Evolutionary conservation across 1,140 invertebrate species (phyloP), one percentile per base, ranked within the genome.

Genomic region (Branchinecta lynchi): DNA sequence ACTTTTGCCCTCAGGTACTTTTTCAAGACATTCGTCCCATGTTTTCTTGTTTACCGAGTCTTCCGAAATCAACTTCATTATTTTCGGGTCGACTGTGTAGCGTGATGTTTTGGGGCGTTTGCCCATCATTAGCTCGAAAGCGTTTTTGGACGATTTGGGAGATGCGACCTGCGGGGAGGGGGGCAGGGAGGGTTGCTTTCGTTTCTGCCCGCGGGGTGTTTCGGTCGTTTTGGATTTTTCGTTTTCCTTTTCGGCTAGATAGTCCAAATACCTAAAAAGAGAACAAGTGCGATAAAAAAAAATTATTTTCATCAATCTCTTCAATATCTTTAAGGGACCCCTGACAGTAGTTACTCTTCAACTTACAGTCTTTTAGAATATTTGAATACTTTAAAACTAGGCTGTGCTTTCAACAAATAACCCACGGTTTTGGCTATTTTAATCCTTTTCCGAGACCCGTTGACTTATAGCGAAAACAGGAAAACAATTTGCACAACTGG

Each of bases 1-100:
- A 60, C 12, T 60, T 60, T 20, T 60, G 71, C 84, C 77, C 75
- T 81, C 69, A 67, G 76, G 68, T 73, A 81, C 68, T 73, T 76
- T 32, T 72, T 75, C 67, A 77, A 75, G 72, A 73, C 86, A 84
- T 74, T 84, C 84, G 0, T 81, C 75, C 89, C 88, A 90, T 2
- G 87, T 76, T 76, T 89, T 89, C 69, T 78, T 75, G 75, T 89
- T 89, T 3, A 77, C 45, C 8, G 21, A 68, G 74, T 91, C 89
- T 32, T 80, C 74, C 12, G 82, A 74, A 10, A 90, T 86, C 0
- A 81, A 75, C 46, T 82, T 77, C 65, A 75, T 74, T 20, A 85
- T 78, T 69, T 84, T 80, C 0, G 73, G 70, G 51, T 80, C 77
- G 6, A 86, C 69, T 67, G 80, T 73, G 73, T 82, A 86, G 12